Percentiles rank a stretch among this genome's conserved stretches.
Evolutionary conservation across 2,888 invertebrate genomes (phyloP).

Genomic region (Tetragnatha montana): DNA sequence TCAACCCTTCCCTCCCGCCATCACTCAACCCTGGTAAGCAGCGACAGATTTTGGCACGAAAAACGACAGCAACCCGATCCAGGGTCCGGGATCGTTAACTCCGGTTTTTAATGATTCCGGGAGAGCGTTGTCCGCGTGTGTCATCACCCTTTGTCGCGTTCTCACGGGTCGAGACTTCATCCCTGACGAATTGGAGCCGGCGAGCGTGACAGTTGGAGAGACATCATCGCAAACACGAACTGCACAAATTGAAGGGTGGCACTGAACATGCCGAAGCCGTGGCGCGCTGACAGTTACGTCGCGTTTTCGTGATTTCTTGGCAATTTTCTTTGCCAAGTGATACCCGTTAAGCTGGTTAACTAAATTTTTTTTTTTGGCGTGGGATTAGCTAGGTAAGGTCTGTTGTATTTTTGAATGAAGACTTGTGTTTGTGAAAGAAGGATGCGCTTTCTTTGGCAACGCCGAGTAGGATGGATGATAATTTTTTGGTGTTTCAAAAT

Average conservation of each 20-base stretch:
- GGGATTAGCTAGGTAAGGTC: no score
- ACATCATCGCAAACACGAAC: background rate
- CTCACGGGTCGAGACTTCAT: slow-evolving; percentile 24
- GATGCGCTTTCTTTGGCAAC: no score
- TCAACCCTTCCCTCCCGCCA: slow-evolving; percentile 46
- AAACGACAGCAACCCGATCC: slow-evolving; percentile 46
- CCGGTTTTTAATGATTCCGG: slow-evolving; percentile 19
- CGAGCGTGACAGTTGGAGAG: background rate
- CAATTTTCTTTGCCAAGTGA: no score
- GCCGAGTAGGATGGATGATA: no score
- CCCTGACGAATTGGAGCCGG: slow-evolving; percentile 42
- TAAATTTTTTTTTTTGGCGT: no score
- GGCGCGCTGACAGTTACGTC: no score
- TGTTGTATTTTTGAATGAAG: no score
- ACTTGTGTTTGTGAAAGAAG: no score
- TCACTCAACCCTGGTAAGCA: slow-evolving; percentile 58
- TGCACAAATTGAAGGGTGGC: background rate
- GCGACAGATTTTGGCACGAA: slow-evolving; percentile 53
- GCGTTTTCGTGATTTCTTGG: no score
- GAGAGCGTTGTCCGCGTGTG: slow-evolving; percentile 16
- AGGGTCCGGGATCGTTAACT: slow-evolving; percentile 17
- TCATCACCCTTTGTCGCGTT: slow-evolving; percentile 41
- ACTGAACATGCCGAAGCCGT: background rate
- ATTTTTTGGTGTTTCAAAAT: no score
- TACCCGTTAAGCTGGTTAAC: no score